Base-by-base conservation (phyloP, 1,140 invertebrate species). In the Agrypnia vestita region DNA sequence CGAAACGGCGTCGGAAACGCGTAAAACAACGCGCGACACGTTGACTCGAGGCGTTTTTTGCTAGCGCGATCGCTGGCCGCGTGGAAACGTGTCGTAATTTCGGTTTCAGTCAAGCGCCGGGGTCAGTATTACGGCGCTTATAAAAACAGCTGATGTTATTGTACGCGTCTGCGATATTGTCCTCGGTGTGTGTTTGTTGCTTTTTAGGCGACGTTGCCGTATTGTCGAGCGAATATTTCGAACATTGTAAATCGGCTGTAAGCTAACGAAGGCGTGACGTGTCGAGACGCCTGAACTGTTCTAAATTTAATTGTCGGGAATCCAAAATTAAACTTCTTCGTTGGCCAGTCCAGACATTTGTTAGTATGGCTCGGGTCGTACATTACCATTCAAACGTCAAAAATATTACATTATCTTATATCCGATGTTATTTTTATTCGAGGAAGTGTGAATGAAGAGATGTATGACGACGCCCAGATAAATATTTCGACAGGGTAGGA, bases 251-350 rank as follows among this genome's bases (percentile, higher is more conserved):
- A 13, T 62, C 59, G 59, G 25, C 59, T 35, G 59, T 35, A 35
- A 35, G 35, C 61, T 64, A 64, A 59, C 55, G 35, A 25, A 64
- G 61, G 61, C 61, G 61, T 64, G 61, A 64, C 61, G 61, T 43
- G 61, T 64, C n/a, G 61, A 12, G 61, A 64, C 61, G 25, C 19
- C 25, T 64, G 61, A 64, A 64, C 61, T 25, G 61, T 64, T 64
- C 61, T 64, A 64, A 64, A 64, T 64, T 64, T 64, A 64, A 64
- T 64, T 64, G 61, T 64, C 61, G 19, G 61, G 35, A 25, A 35
- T 64, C 61, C 61, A 64, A 64, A 64, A 13, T 64, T 64, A 64
- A 64, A 64, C 61, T 59, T 35, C 25, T 35, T 25, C 13, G 61
- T 64, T 19, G 61, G 61, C 35, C 61, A 64, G 61, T 64, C 35